Evolutionary conservation across 2,888 invertebrate genomes (phyloP).

Genomic region (Sthenelais limicola): DNA sequence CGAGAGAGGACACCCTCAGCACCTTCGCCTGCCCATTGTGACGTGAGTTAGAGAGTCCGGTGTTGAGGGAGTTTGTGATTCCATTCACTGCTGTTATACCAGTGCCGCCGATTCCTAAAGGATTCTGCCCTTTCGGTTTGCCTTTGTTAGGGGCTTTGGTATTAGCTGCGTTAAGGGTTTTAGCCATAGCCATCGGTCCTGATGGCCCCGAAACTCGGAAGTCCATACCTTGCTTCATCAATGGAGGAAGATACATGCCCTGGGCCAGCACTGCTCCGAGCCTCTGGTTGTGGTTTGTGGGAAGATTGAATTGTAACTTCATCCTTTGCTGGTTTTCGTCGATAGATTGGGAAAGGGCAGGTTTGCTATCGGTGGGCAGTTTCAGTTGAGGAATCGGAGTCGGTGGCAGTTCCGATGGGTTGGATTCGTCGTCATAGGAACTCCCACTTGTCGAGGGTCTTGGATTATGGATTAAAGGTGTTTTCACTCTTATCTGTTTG

Average conservation of each 20-base stretch:
- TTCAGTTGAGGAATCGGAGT: conserved; percentile 17
- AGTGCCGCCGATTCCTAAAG: conserved; percentile 14
- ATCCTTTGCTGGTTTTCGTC: conserved; percentile 5
- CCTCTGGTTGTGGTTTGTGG: conserved; percentile 13
- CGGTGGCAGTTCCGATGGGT: conserved; percentile 4
- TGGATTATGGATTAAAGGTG: background rate
- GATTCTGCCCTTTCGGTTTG: background rate
- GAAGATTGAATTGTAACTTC: conserved; percentile 25
- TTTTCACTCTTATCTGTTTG: background rate
- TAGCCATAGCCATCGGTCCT: conserved; percentile 26
- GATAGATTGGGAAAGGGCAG: background rate
- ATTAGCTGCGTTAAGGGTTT: conserved; percentile 12
- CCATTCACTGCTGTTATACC: too few species aligned
- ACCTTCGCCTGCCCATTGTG: conserved; percentile 11
- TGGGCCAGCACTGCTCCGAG: conserved; percentile 8
- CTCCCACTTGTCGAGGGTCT: background rate
- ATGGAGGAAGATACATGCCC: conserved; percentile 25
- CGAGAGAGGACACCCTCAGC: conserved; percentile 2
- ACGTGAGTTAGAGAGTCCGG: background rate
- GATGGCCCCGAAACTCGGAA: conserved; percentile 20
- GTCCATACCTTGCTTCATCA: conserved; percentile 35
- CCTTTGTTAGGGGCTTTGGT: background rate
- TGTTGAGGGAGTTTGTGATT: too few species aligned
- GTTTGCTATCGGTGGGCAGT: background rate
- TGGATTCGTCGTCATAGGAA: background rate